Conservation (phyloP, 2,888 invertebrate species). For the Pristionchus arcanus region DNA sequence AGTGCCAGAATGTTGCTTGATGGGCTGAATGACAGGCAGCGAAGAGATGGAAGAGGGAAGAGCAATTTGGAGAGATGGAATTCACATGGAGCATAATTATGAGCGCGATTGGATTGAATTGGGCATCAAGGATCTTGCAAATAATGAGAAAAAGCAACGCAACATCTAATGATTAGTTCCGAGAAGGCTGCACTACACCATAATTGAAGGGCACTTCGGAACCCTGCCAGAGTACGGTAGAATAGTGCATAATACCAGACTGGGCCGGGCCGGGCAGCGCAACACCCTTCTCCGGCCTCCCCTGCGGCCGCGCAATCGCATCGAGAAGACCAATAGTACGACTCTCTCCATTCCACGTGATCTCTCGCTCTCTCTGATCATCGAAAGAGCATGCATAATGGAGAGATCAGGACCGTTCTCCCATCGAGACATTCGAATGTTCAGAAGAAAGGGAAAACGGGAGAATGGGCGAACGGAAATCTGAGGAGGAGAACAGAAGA, state of each 20-base stretch:
- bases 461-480: slow-evolving; percentile 35
- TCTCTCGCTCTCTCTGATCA: background rate
- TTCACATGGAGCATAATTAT: background rate
- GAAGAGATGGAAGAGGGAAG: background rate
- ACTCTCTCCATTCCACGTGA: background rate
- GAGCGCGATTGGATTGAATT: slow-evolving; percentile 1
- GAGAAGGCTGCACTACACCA: background rate
- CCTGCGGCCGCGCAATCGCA: slow-evolving; percentile 25
- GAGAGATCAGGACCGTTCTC: background rate
- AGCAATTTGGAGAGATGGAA: slow-evolving; percentile 34
- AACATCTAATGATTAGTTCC: background rate
- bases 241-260: background rate
- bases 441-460: slow-evolving; percentile 14
- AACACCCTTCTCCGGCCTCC: slow-evolving; percentile 10
- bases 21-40: slow-evolving; percentile 24
- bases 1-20: slow-evolving; percentile 46
- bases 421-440: background rate
- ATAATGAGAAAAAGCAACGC: background rate
- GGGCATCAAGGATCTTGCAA: background rate
- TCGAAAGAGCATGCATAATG: background rate
- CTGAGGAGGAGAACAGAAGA: background rate
- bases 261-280: background rate
- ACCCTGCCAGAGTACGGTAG: background rate
- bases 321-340: background rate
- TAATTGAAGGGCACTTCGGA: background rate